Base-by-base conservation (phyloP, 2,888 invertebrate species). In the Clunio marinus region DNA sequence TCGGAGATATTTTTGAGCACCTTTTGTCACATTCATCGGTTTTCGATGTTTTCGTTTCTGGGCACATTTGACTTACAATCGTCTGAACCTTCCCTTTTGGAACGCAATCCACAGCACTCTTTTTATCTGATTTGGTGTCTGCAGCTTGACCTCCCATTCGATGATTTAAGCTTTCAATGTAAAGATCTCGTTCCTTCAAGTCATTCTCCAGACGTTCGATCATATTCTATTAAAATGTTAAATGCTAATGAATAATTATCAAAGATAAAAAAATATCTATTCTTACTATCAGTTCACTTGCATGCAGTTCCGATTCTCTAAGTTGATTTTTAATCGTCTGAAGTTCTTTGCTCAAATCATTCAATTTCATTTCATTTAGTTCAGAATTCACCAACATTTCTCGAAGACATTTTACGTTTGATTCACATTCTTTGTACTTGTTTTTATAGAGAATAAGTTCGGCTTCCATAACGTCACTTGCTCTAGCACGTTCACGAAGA, bases 391-490 rank as follows among this genome's bases (percentile, higher is more conserved):
- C 20, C 13, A 66, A 2, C 1, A 15, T 24, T 55, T 66, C 66
- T 32, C 32, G 51, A 7, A 55, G 27, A 15, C 22, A 15, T 15
- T 22, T 28, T 8, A 66, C 1, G 3, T 25, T 28, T 3, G 15
- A 17, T 20, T 51, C 51, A 32, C 28, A 51, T 15, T 66, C 51
- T 15, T 66, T 55, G n/a, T 66, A 66, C 10, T 13, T 41, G 24
- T 27, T 46, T 15, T 66, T 66, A 35, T 66, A 66, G 15, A 51
- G 46, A 51, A 66, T 66, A 2, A 66, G 8, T 7, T 66, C 66
- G 10, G 66, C 66, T 51, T 66, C 66, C 28, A 55, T 51, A 4
- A 51, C 28, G 1, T 55, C 55, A 13, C 51, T 55, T 15, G 25
- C 55, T 5, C 55, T 17, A 20, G 20, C n/a, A 8, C 28, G 24